phyloP scores from a whole-genome alignment of 2,113 vertebrate genomes.

The Gymnorhina tibicen region DNA sequence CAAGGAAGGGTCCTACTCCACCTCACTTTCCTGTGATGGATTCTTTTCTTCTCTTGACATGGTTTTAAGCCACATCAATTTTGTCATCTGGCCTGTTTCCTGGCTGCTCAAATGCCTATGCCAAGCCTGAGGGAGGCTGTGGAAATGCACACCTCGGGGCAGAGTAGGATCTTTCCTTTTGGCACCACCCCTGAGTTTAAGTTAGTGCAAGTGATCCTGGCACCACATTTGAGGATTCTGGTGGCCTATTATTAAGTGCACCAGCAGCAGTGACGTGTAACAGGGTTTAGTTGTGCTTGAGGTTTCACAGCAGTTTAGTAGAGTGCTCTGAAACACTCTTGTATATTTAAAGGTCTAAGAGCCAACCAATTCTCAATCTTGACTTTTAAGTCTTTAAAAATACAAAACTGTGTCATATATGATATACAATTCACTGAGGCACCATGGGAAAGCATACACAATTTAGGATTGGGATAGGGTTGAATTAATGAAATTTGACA shows the following conservation, averaged over 20 bases:
- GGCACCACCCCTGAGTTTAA: not conserved
- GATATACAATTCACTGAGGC: not conserved
- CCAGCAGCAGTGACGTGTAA: not conserved
- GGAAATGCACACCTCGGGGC: not conserved
- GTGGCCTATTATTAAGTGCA: not conserved
- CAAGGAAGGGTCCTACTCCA: not conserved
- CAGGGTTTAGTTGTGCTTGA: not conserved
- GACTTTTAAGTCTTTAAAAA: not conserved
- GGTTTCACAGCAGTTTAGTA: not conserved
- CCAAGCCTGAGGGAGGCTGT: not conserved
- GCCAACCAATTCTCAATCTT: not conserved
- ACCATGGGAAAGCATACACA: not conserved
- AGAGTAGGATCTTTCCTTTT: not conserved
- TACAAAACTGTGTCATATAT: not conserved
- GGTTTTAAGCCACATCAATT: not conserved
- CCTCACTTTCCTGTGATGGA: not conserved
- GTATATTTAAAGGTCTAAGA: not conserved
- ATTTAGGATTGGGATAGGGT: not conserved
- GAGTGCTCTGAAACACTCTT: not conserved
- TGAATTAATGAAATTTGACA: not conserved
- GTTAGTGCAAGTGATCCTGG: not conserved
- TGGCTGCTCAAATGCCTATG: not conserved
- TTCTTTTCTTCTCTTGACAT: not conserved
- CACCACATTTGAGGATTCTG: not conserved
- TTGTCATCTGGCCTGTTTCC: not conserved